These are phyloP conservation scores for Xestia sexstrigata DNA, from an alignment of 2,888 invertebrate genomes.

Conservation along the genomic window DNA sequence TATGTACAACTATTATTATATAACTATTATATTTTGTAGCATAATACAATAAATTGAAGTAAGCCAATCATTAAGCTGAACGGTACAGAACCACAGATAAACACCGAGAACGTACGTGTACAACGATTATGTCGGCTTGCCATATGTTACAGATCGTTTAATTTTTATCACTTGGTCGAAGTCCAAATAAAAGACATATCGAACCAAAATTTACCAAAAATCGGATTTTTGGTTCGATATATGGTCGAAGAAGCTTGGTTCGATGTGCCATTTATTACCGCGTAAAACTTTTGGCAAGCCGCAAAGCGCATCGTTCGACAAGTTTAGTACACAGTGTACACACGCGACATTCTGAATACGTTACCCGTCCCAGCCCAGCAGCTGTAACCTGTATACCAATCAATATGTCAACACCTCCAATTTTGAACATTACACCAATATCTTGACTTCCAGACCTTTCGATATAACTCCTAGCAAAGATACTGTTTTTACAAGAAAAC, in stretches of 20 bases:
- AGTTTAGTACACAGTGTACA: slow-evolving; percentile 65
- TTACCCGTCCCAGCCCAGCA: slow-evolving; percentile 95
- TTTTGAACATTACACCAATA: background rate
- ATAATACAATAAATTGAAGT: slow-evolving; percentile 14
- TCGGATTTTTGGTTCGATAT: background rate
- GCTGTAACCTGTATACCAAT: slow-evolving; percentile 91
- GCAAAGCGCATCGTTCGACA: slow-evolving; percentile 46
- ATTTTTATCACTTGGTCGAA: background rate
- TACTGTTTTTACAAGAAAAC: background rate
- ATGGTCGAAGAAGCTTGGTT: background rate
- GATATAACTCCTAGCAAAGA: background rate
- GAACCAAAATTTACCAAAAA: background rate
- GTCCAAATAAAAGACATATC: background rate
- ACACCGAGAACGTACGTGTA: slow-evolving; percentile 51
- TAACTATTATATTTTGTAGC: slow-evolving; percentile 4
- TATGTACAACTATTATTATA: slow-evolving; percentile 43
- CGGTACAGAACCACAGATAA: slow-evolving; percentile 47
- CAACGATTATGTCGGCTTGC: slow-evolving; percentile 48
- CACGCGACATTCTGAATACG: slow-evolving; percentile 79
- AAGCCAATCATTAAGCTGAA: slow-evolving; percentile 63
- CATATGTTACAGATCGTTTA: slow-evolving; percentile 22
- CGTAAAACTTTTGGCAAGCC: slow-evolving; percentile 60
- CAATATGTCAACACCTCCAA: slow-evolving; percentile 50
- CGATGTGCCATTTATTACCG: background rate
- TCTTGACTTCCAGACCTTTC: background rate